phyloP scores from a whole-genome alignment of 2,888 invertebrate species.

The Drosophila fungiperda region DNA sequence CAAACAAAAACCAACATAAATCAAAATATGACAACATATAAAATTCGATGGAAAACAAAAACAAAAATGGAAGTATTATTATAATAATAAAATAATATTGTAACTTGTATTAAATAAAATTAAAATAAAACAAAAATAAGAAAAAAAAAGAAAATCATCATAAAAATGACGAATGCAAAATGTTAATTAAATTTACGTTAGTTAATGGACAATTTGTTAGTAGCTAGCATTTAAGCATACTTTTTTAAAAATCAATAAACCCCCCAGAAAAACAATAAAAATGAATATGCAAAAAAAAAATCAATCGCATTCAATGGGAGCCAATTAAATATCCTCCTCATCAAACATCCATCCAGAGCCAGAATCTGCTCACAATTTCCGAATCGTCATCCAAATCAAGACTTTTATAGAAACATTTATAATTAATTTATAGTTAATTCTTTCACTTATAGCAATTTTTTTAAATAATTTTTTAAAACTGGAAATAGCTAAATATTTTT shows the following conservation, averaged over 20 bases:
- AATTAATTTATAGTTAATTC: no score
- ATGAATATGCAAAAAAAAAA: conserved; percentile 10
- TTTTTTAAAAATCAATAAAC: conserved; percentile 78
- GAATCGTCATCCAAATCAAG: no score
- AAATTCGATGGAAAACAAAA: background rate
- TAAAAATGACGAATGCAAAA: conserved; percentile 27
- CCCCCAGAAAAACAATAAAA: conserved; percentile 42
- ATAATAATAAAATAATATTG: conserved; percentile 55
- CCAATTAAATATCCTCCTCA: background rate
- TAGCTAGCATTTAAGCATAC: conserved; percentile 76
- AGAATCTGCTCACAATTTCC: conserved; percentile 8
- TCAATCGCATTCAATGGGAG: background rate
- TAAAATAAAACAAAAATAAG: conserved; percentile 24
- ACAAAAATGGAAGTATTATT: conserved; percentile 26
- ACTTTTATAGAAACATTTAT: no score
- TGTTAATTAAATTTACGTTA: conserved; percentile 78
- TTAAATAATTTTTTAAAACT: no score
- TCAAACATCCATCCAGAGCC: background rate
- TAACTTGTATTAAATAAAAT: conserved; percentile 66
- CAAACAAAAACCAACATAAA: conserved; percentile 23
- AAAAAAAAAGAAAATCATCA: background rate
- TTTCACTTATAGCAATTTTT: no score
- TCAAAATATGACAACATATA: conserved; percentile 22
- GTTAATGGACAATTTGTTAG: conserved; percentile 81
- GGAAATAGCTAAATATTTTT: no score